Evolutionary conservation across 2,113 vertebrate species (phyloP), one percentile per base, ranked within the genome.

Genomic region (Coregonus clupeaformis): DNA sequence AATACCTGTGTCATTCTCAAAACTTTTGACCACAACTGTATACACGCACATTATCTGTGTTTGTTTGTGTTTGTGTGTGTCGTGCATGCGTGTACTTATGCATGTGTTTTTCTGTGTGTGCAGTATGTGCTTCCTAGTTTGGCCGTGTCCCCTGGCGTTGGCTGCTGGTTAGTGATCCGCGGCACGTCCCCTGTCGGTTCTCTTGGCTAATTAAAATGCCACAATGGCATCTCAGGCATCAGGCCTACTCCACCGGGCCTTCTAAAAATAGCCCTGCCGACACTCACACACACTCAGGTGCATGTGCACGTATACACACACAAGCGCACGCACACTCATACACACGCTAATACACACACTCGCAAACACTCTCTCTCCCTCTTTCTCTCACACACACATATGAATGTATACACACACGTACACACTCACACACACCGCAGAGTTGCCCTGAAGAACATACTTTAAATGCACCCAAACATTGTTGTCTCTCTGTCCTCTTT

Each of bases 181-280:
- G 69, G 65, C 71, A 73, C 57, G 16, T 20, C 18, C 55, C 22
- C 55, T 88, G 76, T 81, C 75, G 76, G 62, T 84, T 88, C 86
- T 86, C 87, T 71, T 75, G 79, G 83, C 89, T 89, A 89, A 91
- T 90, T 91, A 91, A 89, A 89, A 88, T 86, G 88, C 90, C 85
- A 81, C 88, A 86, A 87, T 77, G 78, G 88, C 86, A 77, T 87
- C 84, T 77, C 49, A n/a, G 57, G n/a, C 82, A 87, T 80, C 86
- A 84, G 82, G 82, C 86, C 82, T 86, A 79, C 80, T 89, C 88
- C 86, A 82, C 82, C 55, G 82, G 91, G 86, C 86, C n/a, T 86
- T 90, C 88, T 87, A 88, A 87, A 90, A 90, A 91, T 88, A 89
- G 90, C 30, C 27, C 63, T 29, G 63, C 25, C 25, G 30, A 68